phyloP scores from a whole-genome alignment of 2,113 vertebrate genomes.

The Neofelis nebulosa region DNA sequence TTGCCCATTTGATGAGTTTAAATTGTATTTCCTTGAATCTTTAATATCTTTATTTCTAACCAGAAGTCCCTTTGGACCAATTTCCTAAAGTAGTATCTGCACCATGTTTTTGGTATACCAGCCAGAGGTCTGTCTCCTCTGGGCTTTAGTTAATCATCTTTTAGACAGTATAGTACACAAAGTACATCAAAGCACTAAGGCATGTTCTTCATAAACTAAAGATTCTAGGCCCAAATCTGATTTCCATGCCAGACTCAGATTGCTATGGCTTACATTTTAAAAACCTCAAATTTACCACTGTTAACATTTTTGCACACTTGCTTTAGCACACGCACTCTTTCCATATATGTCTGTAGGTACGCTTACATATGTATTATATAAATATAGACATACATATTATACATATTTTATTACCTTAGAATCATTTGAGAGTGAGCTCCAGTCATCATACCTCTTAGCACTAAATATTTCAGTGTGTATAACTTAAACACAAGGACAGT shows the following conservation, averaged over 20 bases:
- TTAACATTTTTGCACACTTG: neutral
- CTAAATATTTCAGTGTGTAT: neutral
- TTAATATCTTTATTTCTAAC: neutral
- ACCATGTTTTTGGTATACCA: neutral
- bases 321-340: neutral
- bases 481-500: neutral
- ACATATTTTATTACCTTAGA: neutral
- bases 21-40: neutral
- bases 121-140: neutral
- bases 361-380: neutral
- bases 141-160: neutral
- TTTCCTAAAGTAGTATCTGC: neutral
- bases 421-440: neutral
- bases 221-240: neutral
- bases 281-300: neutral
- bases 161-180: neutral
- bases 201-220: neutral
- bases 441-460: neutral
- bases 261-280: neutral
- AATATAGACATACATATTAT: neutral
- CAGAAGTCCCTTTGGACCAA: neutral
- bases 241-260: neutral
- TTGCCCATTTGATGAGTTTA: neutral
- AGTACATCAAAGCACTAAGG: neutral
- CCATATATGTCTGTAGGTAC: neutral